phyloP scores from a whole-genome alignment of 2,797 vertebrate species.

The Cuniculus paca region DNA sequence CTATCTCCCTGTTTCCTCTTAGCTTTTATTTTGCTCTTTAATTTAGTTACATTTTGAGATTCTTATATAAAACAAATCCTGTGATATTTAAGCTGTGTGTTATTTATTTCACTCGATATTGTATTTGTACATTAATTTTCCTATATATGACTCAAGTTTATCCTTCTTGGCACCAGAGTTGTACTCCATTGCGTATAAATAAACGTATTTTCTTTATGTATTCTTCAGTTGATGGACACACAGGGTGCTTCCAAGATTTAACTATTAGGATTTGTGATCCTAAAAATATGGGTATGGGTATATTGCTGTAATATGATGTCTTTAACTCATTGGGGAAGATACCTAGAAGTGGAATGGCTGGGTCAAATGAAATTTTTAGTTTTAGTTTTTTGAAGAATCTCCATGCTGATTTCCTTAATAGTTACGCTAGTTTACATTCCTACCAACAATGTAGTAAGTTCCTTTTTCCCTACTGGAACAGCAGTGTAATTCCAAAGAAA shows the following conservation, averaged over 20 bases:
- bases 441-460: neutral
- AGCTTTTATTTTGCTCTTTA: neutral
- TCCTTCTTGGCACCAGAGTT: neutral
- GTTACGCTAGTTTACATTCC: neutral
- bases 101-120: neutral
- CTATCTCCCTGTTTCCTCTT: neutral
- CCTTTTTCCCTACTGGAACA: neutral
- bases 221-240: neutral
- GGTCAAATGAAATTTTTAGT: neutral
- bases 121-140: neutral
- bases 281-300: neutral
- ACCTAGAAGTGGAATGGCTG: neutral
- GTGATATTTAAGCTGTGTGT: neutral
- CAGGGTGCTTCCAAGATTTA: neutral
- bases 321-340: neutral
- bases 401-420: neutral
- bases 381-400: neutral
- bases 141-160: neutral
- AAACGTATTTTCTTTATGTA: neutral
- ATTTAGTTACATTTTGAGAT: neutral
- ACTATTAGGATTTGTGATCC: neutral
- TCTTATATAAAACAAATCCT: neutral
- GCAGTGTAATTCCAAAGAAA: neutral
- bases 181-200: neutral
- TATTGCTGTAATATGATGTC: neutral